phyloP scores from a whole-genome alignment of 64 coral and sea anemone species.

The Anthopleura sola region DNA sequence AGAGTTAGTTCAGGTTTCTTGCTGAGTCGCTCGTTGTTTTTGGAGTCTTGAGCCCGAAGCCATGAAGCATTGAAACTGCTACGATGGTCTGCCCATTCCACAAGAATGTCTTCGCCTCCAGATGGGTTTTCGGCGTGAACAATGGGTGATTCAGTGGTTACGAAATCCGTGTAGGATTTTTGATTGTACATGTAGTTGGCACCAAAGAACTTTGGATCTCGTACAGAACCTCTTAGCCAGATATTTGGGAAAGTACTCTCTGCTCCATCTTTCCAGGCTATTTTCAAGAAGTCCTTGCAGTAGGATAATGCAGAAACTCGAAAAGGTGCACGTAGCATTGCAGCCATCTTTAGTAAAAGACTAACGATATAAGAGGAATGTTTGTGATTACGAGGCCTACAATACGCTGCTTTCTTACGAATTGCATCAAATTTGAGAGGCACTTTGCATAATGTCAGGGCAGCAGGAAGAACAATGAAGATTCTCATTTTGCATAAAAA shows the following conservation, averaged over 20 bases:
- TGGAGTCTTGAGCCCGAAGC: constrained; percentile 38
- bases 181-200: too few relatives aligned
- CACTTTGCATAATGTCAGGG: too few relatives aligned
- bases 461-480: too few relatives aligned
- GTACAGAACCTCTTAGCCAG: constrained; percentile 10
- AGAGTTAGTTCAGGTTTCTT: not conserved
- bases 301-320: too few relatives aligned
- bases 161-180: not conserved
- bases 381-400: too few relatives aligned
- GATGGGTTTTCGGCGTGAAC: not conserved
- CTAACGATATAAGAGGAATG: too few relatives aligned
- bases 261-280: not conserved
- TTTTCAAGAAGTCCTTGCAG: too few relatives aligned
- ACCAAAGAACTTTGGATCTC: not conserved
- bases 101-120: constrained; percentile 18
- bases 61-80: constrained; percentile 41
- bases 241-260: not conserved
- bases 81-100: constrained; percentile 47
- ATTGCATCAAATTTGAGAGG: too few relatives aligned
- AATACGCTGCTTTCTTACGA: too few relatives aligned
- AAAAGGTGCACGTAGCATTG: too few relatives aligned
- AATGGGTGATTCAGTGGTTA: not conserved
- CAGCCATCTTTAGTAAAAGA: too few relatives aligned
- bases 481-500: too few relatives aligned
- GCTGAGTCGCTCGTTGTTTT: not conserved